Base-by-base conservation (phyloP, 2,113 vertebrate genomes). In the Stigmatopora nigra region DNA sequence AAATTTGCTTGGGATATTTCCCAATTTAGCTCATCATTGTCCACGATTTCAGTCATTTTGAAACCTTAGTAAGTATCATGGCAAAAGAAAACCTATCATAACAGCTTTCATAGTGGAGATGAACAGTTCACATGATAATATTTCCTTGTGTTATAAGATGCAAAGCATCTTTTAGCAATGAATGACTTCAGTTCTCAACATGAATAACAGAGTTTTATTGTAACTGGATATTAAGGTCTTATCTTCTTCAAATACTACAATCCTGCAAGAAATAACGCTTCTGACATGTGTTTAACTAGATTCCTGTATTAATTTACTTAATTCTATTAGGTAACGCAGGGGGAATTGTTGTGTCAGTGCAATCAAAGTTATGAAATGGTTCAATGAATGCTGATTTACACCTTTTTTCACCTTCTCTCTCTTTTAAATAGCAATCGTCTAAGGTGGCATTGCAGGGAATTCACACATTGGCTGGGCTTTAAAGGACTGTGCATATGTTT, bases 121-220 rank as follows among this genome's bases (percentile, higher is more conserved):
- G 22, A 9, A 4, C 25, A 4, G 1, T 61, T 45, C 41, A 8
- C 14, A 64, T 44, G 52, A n/a, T 61, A 17, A 67, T 7, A 38
- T 71, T 11, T 52, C 6, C 25, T 44, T 46, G 5, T 66, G 68
- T 68, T 64, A 63, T 68, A 63, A 60, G 58, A 53, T 64, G 14
- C 22, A 45, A 52, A 73, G 67, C 59, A 9, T 51, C 35, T 70
- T 60, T n/a, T 3, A 38, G 25, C 56, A 35, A 76, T 53, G 63
- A 71, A 56, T 55, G 63, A 61, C 20, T 71, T 63, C 59, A 52
- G 62, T 53, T 59, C 71, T 71, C 44, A 68, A 48, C 64, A 76
- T 82, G 68, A 79, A 79, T 80, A 76, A 84, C 80, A 56, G 61
- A 78, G 66, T 19, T 19, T 11, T 53, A 22, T 58, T 71, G 78